These are phyloP conservation scores for Nesospiza acunhae DNA, from an alignment of 2,113 vertebrate genomes.

Conservation along the genomic window DNA sequence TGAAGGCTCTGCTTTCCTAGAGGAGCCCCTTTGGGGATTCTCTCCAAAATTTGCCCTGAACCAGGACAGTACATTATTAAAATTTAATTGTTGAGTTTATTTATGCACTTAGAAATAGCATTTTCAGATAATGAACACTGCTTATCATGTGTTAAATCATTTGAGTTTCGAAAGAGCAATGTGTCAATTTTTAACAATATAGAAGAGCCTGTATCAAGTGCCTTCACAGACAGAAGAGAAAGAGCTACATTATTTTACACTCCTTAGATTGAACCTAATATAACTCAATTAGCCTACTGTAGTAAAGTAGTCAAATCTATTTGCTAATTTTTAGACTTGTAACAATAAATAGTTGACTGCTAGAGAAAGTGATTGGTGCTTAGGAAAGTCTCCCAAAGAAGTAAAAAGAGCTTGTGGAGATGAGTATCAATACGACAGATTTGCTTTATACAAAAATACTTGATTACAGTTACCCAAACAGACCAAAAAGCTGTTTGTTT, in stretches of 20 bases:
- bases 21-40: no score
- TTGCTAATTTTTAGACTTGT: not conserved
- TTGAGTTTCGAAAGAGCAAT: not conserved
- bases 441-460: not conserved
- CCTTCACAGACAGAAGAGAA: not conserved
- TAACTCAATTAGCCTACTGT: not conserved
- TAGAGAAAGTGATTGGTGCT: not conserved
- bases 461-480: not conserved
- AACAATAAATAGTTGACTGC: not conserved
- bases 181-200: not conserved
- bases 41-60: no score
- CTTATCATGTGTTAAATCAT: not conserved
- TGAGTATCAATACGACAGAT: not conserved
- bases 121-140: not conserved
- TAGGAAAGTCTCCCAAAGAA: not conserved
- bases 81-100: not conserved
- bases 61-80: not conserved
- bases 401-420: not conserved
- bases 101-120: not conserved
- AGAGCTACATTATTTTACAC: not conserved
- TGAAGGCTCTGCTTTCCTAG: no score
- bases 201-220: not conserved
- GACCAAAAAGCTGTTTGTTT: not conserved
- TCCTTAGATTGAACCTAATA: not conserved
- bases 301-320: not conserved